Conservation (phyloP, 2,797 vertebrate genomes). For the Morus bassanus region DNA sequence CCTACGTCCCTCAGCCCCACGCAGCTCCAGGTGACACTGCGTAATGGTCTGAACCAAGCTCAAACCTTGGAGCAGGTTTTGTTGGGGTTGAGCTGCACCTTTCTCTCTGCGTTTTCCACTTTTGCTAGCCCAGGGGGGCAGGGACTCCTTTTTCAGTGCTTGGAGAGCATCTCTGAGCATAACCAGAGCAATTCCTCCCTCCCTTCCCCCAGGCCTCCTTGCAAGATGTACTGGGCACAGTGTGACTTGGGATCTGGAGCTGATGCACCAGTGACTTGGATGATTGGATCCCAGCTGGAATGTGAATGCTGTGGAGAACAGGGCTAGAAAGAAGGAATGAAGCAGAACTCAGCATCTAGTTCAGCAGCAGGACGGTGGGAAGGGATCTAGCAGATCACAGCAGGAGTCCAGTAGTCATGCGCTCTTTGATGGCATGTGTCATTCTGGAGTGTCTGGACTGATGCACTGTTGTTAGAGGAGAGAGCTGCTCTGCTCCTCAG, state of each 20-base stretch:
- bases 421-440: rapidly evolving
- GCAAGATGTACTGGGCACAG: neutral
- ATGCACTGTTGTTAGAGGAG: neutral
- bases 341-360: neutral
- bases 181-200: neutral
- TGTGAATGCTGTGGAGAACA: neutral
- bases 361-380: neutral
- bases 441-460: neutral
- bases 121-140: neutral
- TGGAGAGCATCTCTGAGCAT: neutral
- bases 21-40: neutral
- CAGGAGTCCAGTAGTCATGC: neutral
- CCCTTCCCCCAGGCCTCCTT: neutral
- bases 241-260: neutral
- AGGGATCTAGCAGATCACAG: neutral
- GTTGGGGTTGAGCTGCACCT: neutral
- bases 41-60: neutral
- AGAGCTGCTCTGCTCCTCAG: neutral
- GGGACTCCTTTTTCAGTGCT: neutral
- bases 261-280: neutral
- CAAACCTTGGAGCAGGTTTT: neutral
- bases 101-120: neutral
- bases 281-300: neutral
- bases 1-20: neutral
- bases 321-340: neutral